Conservation (phyloP, 2,797 vertebrate genomes). For the Galaxias olidus region DNA sequence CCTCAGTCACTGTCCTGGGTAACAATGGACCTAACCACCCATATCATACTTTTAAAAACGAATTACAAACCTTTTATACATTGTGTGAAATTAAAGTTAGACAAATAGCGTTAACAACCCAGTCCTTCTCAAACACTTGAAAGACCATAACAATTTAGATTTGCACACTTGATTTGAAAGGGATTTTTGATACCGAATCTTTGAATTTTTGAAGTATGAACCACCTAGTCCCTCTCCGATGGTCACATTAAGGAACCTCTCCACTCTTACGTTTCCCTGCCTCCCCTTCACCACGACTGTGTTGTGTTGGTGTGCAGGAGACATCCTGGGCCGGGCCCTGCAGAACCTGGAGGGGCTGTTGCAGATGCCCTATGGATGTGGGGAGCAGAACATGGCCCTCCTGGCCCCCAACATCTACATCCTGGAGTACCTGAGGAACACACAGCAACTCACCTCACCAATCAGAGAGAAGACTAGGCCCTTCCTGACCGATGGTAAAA, state of each 20-base stretch:
- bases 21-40: constrained; percentile 33
- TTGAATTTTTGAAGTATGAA: too few species aligned
- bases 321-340: constrained; percentile 77
- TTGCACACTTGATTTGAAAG: too few species aligned
- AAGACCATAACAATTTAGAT: not conserved
- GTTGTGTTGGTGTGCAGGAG: constrained; percentile 64
- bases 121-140: too few species aligned
- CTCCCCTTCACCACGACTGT: constrained; percentile 38
- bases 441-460: constrained; percentile 69
- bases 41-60: not conserved
- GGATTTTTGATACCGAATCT: too few species aligned
- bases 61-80: too few species aligned
- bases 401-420: constrained; percentile 81
- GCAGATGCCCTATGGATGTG: constrained; percentile 79
- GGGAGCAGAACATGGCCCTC: constrained; percentile 81
- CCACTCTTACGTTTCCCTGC: constrained; percentile 34
- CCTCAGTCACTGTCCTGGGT: constrained; percentile 75
- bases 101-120: too few species aligned
- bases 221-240: too few species aligned
- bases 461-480: constrained; percentile 55
- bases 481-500: constrained; percentile 76
- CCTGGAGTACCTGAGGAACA: constrained; percentile 76
- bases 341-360: constrained; percentile 77
- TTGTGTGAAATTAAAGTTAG: too few species aligned
- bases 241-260: too few species aligned